Evolutionary conservation across 2,888 invertebrate genomes (phyloP).

Genomic region (Colletes collaris): DNA sequence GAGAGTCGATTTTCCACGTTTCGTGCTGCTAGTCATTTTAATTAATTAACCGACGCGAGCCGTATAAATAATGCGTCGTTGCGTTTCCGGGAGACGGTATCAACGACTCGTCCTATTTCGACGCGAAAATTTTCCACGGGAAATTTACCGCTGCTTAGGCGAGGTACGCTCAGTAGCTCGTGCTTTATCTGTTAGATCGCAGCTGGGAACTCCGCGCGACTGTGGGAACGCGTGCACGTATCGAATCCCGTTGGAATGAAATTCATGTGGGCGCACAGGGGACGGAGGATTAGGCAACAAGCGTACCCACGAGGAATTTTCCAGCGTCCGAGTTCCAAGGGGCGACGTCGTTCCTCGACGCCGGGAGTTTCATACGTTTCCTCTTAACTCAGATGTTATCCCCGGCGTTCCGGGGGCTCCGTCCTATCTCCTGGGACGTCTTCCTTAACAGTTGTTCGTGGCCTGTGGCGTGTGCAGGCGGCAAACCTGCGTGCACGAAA

Average conservation of each 20-base stretch:
- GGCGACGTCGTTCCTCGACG: constrained; percentile 45
- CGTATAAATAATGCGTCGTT: no score
- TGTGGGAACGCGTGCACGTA: constrained; percentile 4
- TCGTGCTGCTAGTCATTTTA: no score
- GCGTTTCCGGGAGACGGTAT: no score
- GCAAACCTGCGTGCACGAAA: neutral
- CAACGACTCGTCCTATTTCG: no score
- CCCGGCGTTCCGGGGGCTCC: constrained; percentile 50
- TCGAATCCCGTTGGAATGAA: constrained; percentile 39
- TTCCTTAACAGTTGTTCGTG: constrained; percentile 65
- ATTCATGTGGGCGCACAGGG: constrained; percentile 46
- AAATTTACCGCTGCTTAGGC: no score
- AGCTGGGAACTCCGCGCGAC: neutral
- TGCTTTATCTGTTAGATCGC: constrained; percentile 5
- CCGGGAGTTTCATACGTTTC: constrained; percentile 65
- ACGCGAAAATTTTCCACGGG: no score
- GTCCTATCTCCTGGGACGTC: constrained; percentile 68
- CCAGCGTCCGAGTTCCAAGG: constrained; percentile 28
- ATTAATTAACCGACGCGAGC: no score
- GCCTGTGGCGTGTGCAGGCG: neutral
- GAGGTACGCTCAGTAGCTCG: neutral
- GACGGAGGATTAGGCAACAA: constrained; percentile 72
- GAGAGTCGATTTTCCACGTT: no score
- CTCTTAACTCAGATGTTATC: constrained; percentile 66
- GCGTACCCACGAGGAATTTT: constrained; percentile 68